Percentiles rank a stretch among this genome's conserved stretches.
phyloP scores from a whole-genome alignment of 2,113 vertebrate genomes.

The Deroptyus accipitrinus region DNA sequence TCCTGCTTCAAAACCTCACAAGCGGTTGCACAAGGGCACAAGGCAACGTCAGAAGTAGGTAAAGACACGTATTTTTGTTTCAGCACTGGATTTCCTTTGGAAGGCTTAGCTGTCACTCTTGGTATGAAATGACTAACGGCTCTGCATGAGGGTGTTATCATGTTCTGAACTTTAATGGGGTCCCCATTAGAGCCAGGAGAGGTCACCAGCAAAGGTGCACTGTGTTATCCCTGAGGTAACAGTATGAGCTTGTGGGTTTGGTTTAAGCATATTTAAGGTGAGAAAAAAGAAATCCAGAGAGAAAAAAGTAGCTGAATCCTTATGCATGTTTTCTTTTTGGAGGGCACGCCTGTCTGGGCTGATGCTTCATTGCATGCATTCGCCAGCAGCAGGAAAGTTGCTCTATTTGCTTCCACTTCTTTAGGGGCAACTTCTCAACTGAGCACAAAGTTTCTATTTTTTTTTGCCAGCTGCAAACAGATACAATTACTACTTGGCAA shows the following conservation, averaged over 20 bases:
- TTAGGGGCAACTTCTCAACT: constrained; percentile 23
- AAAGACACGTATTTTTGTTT: neutral
- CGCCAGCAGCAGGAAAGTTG: neutral
- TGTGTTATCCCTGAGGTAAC: neutral
- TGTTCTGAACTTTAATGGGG: neutral
- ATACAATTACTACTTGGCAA: constrained; percentile 51
- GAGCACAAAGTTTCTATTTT: neutral
- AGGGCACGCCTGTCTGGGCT: neutral
- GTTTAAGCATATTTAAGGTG: neutral
- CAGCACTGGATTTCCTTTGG: neutral
- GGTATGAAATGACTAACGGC: neutral
- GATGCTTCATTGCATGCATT: neutral
- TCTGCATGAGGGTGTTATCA: neutral
- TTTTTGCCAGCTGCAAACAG: constrained; percentile 14
- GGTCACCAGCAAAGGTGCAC: neutral
- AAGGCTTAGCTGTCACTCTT: neutral
- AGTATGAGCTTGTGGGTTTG: neutral
- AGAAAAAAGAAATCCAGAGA: neutral
- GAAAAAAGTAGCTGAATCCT: neutral
- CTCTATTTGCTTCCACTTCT: constrained; percentile 6
- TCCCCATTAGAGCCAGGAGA: neutral
- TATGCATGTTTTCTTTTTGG: neutral
- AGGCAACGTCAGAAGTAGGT: neutral
- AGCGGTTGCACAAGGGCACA: neutral
- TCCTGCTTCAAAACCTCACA: neutral